A percentile compares a stretch with the other conserved stretches of the same genome.
Conservation (phyloP, 2,888 invertebrate genomes). For the Eulithis testata region DNA sequence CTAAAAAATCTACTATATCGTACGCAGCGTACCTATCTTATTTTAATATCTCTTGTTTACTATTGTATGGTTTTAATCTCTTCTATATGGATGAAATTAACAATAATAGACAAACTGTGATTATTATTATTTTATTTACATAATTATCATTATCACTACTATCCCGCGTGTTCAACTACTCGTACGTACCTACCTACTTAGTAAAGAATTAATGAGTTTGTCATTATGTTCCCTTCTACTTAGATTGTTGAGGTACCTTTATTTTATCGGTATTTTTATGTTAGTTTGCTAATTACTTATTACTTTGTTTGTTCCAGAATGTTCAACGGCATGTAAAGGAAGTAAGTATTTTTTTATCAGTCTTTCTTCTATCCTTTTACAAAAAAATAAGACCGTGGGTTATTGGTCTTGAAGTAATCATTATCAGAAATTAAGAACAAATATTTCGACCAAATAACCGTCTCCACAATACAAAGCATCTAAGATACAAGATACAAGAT, state of each 20-base stretch:
- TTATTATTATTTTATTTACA: too few species aligned
- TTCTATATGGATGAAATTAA: too few species aligned
- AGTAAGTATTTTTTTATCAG: constrained; percentile 56
- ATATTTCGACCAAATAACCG: too few species aligned
- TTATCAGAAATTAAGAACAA: too few species aligned
- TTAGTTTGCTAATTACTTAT: constrained; percentile 47
- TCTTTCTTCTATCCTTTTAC: not conserved
- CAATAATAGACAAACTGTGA: too few species aligned
- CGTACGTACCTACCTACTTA: too few species aligned
- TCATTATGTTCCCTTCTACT: constrained; percentile 19
- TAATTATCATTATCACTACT: constrained; percentile 14
- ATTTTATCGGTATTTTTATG: constrained; percentile 24
- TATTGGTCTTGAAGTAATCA: not conserved
- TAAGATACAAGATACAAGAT: too few species aligned
- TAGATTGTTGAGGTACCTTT: not conserved
- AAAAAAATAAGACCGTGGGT: not conserved
- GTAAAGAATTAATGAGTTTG: constrained; percentile 34
- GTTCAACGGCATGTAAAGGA: constrained; percentile 71
- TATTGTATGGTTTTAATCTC: too few species aligned
- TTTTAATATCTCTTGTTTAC: too few species aligned
- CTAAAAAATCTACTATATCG: too few species aligned
- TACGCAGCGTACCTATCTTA: too few species aligned
- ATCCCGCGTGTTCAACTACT: constrained; percentile 8
- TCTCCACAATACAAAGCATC: too few species aligned
- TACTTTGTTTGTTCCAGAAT: constrained; percentile 75